A percentile compares a stretch with the other conserved stretches of the same genome.
Evolutionary conservation across 2,888 invertebrate genomes (phyloP).

Genomic region (Drepana falcataria): DNA sequence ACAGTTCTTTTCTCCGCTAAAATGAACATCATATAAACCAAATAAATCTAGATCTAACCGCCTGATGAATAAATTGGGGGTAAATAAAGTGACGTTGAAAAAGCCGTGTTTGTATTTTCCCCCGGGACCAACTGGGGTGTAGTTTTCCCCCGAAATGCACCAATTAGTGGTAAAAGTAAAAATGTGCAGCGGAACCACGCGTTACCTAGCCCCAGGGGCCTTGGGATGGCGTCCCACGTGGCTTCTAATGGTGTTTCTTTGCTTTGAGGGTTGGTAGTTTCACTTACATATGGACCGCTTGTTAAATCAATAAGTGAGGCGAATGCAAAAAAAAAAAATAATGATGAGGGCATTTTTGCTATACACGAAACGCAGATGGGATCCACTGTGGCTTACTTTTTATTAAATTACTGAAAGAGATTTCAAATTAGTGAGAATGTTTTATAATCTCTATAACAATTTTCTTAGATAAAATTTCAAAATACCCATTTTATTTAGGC

Average conservation of each 20-base stretch:
- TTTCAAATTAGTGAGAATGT: too few species aligned
- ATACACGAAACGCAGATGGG: background rate
- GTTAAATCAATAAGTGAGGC: constrained; percentile 55
- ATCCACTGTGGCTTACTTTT: too few species aligned
- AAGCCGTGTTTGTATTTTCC: constrained; percentile 52
- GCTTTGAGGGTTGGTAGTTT: constrained; percentile 64
- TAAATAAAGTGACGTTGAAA: constrained; percentile 71
- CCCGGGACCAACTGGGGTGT: constrained; percentile 53
- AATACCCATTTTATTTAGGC: background rate
- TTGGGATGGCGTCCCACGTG: constrained; percentile 56
- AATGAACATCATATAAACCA: background rate
- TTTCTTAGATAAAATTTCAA: too few species aligned
- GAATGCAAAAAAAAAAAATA: constrained; percentile 13
- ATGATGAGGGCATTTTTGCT: background rate
- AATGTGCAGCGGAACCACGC: constrained; percentile 74
- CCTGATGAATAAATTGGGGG: constrained; percentile 35
- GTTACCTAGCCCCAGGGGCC: constrained; percentile 55
- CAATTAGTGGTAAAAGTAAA: constrained; percentile 76
- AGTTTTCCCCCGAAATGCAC: constrained; percentile 62
- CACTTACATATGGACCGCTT: constrained; percentile 64
- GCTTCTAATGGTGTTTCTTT: constrained; percentile 71
- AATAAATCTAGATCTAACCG: constrained; percentile 24
- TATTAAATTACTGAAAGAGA: too few species aligned
- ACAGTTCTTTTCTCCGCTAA: background rate
- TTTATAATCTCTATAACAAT: too few species aligned